Evolutionary conservation across 2,797 vertebrate species (phyloP), one percentile per base, ranked within the genome.

Genomic region (Arremon brunneinucha): DNA sequence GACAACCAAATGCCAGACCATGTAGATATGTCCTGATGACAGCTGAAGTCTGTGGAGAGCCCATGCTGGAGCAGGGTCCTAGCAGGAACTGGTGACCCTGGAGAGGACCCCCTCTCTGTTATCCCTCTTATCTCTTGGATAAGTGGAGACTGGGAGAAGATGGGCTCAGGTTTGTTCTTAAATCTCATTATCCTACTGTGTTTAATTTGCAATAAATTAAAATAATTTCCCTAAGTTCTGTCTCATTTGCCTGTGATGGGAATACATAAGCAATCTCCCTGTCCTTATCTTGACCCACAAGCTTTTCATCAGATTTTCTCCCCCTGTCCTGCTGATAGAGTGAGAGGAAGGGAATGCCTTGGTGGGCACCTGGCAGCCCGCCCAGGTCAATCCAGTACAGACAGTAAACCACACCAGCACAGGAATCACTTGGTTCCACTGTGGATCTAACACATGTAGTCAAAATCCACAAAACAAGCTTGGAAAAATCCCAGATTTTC

Each of bases 101-200:
- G 20, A 74, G 22, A 44, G 10, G 6, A 85, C 3, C 1, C 4
- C 16, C 12, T 46, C n/a, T 53, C 49, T 35, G 6, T 64, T 44
- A 32, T 64, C 27, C 8, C 12, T 55, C 16, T 64, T 30, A 8
- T 35, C 49, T 35, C 1, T n/a, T 71, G 32, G 4, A 32, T 15
- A 35, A 63, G 9, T 14, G 23, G 9, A 5, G 7, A 3, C 5
- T 1, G 2, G 32, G 20, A 75, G 13, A 39, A 52, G 2, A 9
- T 41, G 12, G 0, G 6, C 76, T 68, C 32, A 39, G 16, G 27
- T 80, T 76, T 87, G 2, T 55, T 83, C 28, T 84, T 52, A 20
- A 60, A 81, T 84, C 9, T 69, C 10, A 41, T n/a, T 65, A 44
- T 49, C 27, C 4, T 67, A 43, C 14, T 28, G 13, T 70, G 8